Conservation (phyloP, 2,113 vertebrate genomes). For the Gasterosteus nipponicus region DNA sequence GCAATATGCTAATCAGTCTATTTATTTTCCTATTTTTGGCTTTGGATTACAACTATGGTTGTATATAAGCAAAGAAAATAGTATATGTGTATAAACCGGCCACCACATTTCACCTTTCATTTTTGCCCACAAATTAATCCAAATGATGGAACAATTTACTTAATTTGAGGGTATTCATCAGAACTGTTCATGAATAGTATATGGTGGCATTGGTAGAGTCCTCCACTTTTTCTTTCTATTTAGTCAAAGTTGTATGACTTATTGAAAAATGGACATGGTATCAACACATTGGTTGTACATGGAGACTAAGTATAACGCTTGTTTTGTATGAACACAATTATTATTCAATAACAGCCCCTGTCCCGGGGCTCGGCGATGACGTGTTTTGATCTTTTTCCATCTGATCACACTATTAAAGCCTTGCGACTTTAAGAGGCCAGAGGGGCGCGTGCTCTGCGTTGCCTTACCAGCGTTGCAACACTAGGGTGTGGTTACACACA, state of each 20-base stretch:
- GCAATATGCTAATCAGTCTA: not conserved
- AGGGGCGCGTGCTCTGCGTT: not conserved
- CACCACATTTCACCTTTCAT: not conserved
- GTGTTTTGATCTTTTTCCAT: no score
- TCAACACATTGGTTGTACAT: not conserved
- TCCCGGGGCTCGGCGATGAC: not conserved
- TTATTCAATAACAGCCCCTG: no score
- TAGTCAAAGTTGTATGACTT: not conserved
- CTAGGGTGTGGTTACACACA: constrained; percentile 10
- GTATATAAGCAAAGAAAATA: no score
- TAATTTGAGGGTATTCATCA: not conserved
- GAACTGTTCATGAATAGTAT: not conserved
- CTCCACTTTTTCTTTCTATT: not conserved
- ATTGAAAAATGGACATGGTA: not conserved
- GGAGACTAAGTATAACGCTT: not conserved
- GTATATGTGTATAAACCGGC: no score
- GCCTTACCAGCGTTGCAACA: not conserved
- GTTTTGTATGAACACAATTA: no score
- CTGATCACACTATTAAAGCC: not conserved
- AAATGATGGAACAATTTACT: not conserved
- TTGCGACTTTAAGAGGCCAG: constrained; percentile 53
- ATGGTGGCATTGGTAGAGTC: not conserved
- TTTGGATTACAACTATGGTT: not conserved
- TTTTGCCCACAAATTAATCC: not conserved
- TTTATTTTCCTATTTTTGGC: no score